Conservation (phyloP, 2,797 vertebrate genomes). For the Hirundo rustica region DNA sequence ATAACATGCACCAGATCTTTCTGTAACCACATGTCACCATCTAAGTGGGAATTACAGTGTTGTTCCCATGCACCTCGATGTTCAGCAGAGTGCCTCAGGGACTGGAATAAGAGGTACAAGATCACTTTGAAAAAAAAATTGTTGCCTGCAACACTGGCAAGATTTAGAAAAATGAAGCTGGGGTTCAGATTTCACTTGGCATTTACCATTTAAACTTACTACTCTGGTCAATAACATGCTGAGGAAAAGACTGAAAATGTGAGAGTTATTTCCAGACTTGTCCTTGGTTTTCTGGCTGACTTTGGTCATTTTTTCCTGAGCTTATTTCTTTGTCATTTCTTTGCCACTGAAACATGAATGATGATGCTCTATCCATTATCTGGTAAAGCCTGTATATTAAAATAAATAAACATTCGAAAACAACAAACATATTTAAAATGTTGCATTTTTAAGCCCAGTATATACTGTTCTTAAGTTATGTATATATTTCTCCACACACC, state of each 20-base stretch:
- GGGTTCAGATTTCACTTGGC: neutral
- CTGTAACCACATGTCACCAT: neutral
- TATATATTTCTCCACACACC: neutral
- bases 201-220: neutral
- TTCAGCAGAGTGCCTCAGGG: neutral
- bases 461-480: neutral
- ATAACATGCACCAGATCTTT: neutral
- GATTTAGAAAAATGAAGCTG: neutral
- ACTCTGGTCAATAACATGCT: neutral
- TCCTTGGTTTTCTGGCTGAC: neutral
- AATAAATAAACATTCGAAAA: neutral
- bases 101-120: fast-evolving
- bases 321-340: neutral
- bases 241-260: neutral
- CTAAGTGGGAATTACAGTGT: neutral
- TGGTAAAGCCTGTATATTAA: neutral
- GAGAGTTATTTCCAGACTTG: neutral
- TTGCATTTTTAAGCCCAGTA: neutral
- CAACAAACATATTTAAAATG: neutral
- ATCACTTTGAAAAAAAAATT: neutral
- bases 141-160: neutral
- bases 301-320: neutral
- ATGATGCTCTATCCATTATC: neutral
- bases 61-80: neutral
- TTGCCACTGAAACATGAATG: neutral